Conservation (phyloP, 2,797 vertebrate species). For the Anguilla obscura region DNA sequence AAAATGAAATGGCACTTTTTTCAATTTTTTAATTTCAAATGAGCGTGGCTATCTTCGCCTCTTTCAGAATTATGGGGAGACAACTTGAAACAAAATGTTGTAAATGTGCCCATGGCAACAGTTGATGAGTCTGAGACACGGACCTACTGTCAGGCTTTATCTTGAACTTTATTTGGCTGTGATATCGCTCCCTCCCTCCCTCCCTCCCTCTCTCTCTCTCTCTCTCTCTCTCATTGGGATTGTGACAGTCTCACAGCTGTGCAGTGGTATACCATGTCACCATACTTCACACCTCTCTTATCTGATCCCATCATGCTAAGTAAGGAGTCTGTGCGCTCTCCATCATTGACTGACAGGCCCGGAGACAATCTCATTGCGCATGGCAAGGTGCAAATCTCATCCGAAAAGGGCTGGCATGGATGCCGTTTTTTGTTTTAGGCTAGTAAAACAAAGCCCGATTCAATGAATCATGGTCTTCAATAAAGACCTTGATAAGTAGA, state of each 20-base stretch:
- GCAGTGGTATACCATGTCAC: constrained; percentile 58
- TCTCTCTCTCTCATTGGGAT: background rate
- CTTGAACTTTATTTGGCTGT: background rate
- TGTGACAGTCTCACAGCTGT: background rate
- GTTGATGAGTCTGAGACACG: background rate
- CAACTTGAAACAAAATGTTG: background rate
- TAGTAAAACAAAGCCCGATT: background rate
- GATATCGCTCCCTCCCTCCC: background rate
- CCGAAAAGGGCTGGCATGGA: background rate
- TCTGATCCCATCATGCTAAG: constrained; percentile 64
- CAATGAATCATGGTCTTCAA: background rate
- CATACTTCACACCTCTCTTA: constrained; percentile 58
- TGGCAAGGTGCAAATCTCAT: background rate
- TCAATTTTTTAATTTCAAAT: background rate
- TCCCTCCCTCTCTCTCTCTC: background rate
- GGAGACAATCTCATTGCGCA: constrained; percentile 55
- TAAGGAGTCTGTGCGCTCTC: constrained; percentile 47
- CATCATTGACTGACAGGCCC: constrained; percentile 66
- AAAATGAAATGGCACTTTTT: background rate
- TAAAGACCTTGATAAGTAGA: background rate
- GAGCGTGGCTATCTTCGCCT: background rate
- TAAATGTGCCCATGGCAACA: background rate
- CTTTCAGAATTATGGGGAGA: background rate
- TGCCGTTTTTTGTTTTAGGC: background rate
- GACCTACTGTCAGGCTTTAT: background rate